A percentile compares a stretch with the other conserved stretches of the same genome.
Evolutionary conservation across 2,888 invertebrate genomes (phyloP).

Genomic region (Oithona nana): DNA sequence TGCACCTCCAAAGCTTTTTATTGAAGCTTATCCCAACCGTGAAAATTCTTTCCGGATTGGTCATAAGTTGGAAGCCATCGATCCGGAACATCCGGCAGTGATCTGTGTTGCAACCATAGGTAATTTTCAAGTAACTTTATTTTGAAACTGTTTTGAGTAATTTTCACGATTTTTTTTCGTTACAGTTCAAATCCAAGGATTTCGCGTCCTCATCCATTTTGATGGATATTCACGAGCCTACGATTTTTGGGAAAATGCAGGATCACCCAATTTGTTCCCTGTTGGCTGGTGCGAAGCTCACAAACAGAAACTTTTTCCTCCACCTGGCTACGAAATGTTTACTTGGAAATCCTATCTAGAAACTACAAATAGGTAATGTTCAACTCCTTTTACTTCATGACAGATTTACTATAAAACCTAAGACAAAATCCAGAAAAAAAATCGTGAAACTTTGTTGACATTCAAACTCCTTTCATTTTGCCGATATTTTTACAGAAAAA

Average conservation of each 20-base stretch:
- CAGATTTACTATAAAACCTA: no score
- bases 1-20: constrained; percentile 47
- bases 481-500: no score
- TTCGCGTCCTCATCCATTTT: constrained; percentile 66
- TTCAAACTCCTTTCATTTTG: no score
- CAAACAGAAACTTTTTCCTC: constrained; percentile 54
- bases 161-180: background rate
- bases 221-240: constrained; percentile 72
- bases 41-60: constrained; percentile 37
- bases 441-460: no score
- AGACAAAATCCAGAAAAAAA: no score
- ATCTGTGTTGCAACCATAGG: constrained; percentile 73
- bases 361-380: constrained; percentile 47
- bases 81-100: constrained; percentile 70
- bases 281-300: constrained; percentile 83
- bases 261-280: constrained; percentile 76
- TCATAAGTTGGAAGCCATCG: constrained; percentile 81
- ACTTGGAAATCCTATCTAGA: constrained; percentile 67
- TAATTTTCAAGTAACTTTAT: constrained; percentile 35
- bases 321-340: constrained; percentile 48
- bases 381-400: no score
- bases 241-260: constrained; percentile 84
- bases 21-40: background rate
- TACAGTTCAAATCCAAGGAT: constrained; percentile 39
- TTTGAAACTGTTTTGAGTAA: background rate